A percentile compares a stretch with the other conserved stretches of the same genome.
Conservation (phyloP, 2,888 invertebrate species). For the Alcis repandata region DNA sequence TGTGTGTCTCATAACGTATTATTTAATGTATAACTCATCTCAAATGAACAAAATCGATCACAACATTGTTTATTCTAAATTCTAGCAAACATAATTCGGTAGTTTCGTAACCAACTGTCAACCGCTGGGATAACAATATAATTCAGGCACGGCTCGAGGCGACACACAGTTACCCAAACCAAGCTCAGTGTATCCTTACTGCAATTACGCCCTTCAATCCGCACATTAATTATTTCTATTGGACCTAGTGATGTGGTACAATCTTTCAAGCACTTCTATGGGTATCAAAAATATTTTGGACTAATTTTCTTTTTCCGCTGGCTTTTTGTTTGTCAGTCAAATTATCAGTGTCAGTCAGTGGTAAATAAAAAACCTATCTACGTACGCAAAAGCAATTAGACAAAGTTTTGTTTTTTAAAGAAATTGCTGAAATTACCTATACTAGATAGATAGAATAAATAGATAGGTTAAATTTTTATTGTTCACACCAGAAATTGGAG, state of each 20-base stretch:
- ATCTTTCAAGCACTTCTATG: neutral
- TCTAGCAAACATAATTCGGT: neutral
- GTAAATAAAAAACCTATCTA: no score
- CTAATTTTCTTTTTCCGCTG: no score
- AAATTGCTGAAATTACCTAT: no score
- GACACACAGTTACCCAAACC: slow-evolving; percentile 16
- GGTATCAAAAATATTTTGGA: no score
- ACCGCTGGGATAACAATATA: slow-evolving; percentile 9
- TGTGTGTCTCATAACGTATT: neutral
- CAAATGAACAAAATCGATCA: neutral
- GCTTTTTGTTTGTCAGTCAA: no score
- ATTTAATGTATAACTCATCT: neutral
- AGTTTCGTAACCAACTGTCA: neutral
- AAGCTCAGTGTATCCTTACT: slow-evolving; percentile 12
- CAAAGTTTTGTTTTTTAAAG: no score
- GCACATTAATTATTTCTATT: slow-evolving; percentile 16
- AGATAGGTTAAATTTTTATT: no score
- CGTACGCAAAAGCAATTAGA: no score
- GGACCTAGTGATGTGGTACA: slow-evolving; percentile 7
- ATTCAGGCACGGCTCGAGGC: slow-evolving; percentile 11
- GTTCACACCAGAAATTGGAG: no score
- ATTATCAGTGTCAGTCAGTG: no score
- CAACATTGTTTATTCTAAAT: neutral
- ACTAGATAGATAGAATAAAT: no score
- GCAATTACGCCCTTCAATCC: slow-evolving; percentile 23